Percentiles rank a stretch among this genome's conserved stretches.
Conservation (phyloP, 2,797 vertebrate species). For the Aeoliscus strigatus region DNA sequence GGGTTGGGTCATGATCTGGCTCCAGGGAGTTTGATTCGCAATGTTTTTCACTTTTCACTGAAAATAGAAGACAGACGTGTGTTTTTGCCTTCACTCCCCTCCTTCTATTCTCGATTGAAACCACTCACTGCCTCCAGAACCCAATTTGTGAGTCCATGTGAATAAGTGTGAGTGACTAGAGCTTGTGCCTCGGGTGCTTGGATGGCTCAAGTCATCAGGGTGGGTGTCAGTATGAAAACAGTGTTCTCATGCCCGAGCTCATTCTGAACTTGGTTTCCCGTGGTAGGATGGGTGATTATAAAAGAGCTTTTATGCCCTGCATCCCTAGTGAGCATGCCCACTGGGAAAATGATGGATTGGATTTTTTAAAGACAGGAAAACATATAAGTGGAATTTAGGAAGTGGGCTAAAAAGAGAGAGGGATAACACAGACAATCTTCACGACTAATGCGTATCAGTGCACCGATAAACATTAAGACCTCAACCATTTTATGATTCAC, state of each 20-base stretch:
- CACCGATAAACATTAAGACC: constrained; percentile 44
- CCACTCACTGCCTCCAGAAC: constrained; percentile 45
- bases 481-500: constrained; percentile 58
- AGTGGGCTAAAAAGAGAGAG: constrained; percentile 46
- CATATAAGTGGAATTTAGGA: constrained; percentile 39
- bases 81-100: constrained; percentile 34
- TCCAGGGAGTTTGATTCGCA: constrained; percentile 48
- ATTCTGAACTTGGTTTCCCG: constrained; percentile 32
- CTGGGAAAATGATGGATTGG: constrained; percentile 43
- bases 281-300: constrained; percentile 30
- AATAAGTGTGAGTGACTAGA: constrained; percentile 44
- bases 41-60: constrained; percentile 46
- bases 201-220: constrained; percentile 33
- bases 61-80: constrained; percentile 51
- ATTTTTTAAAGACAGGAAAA: constrained; percentile 49
- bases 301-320: constrained; percentile 51
- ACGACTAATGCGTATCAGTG: too few relatives aligned
- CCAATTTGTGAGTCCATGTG: constrained; percentile 40
- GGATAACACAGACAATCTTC: constrained; percentile 20
- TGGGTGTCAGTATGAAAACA: constrained; percentile 36
- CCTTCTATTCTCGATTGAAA: constrained; percentile 52
- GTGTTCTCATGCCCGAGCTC: constrained; percentile 20
- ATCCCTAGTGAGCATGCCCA: constrained; percentile 19
- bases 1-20: constrained; percentile 42
- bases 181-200: constrained; percentile 16